phyloP scores from a whole-genome alignment of 2,888 invertebrate genomes.

The Oligia latruncula region DNA sequence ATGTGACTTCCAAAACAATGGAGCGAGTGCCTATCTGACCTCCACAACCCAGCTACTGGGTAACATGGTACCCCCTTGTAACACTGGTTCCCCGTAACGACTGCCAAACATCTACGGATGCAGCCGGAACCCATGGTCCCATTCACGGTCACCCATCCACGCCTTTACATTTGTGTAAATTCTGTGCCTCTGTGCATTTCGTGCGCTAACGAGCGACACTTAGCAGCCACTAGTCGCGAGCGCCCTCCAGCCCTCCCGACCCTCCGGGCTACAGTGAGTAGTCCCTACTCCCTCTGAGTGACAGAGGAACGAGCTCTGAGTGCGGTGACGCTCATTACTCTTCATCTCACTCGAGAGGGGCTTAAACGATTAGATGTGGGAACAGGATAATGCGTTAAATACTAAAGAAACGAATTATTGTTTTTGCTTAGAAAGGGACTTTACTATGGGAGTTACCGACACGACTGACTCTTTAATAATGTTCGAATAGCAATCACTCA shows the following conservation, averaged over 20 bases:
- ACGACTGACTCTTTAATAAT: neutral
- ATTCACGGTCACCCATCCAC: too few species aligned
- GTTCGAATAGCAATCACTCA: neutral
- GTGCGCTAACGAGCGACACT: conserved; percentile 46
- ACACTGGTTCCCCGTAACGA: neutral
- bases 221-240: conserved; percentile 21
- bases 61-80: neutral
- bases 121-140: neutral
- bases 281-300: conserved; percentile 32
- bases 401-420: conserved; percentile 23
- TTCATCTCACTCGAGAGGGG: conserved; percentile 35
- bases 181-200: conserved; percentile 11
- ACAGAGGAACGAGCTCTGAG: conserved; percentile 12
- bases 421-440: neutral
- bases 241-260: neutral
- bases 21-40: neutral
- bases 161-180: neutral
- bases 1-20: neutral
- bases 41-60: neutral
- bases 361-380: conserved; percentile 30
- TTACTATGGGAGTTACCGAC: neutral
- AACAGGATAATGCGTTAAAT: conserved; percentile 7
- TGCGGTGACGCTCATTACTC: conserved; percentile 48
- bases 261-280: conserved; percentile 23
- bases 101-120: neutral